Percentiles rank a stretch among this genome's conserved stretches.
These are phyloP conservation scores for Magallana ariakensis DNA, from an alignment of 1,140 invertebrate genomes.

Conservation along the genomic window DNA sequence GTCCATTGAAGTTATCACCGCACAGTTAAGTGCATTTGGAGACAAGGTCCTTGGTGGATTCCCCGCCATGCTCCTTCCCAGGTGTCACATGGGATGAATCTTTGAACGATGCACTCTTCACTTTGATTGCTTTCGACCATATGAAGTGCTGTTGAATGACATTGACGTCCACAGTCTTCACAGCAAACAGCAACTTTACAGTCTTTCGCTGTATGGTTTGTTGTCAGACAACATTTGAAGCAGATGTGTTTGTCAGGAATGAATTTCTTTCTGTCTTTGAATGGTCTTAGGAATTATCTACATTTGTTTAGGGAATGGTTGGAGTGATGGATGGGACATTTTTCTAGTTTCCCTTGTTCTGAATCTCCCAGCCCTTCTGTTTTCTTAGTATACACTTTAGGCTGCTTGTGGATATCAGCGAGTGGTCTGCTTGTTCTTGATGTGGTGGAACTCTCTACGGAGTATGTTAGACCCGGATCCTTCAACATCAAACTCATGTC, in stretches of 20 bases:
- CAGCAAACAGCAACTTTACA: not conserved
- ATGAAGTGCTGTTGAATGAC: too few species aligned
- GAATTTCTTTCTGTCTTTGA: too few species aligned
- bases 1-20: too few species aligned
- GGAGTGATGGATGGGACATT: too few species aligned
- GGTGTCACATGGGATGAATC: not conserved
- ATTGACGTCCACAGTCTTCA: too few species aligned
- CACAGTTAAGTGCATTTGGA: too few species aligned
- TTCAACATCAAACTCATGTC: conserved; percentile 49
- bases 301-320: too few species aligned
- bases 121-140: too few species aligned
- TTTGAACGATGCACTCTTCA: not conserved
- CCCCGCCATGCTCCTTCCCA: not conserved
- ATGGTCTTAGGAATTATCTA: not conserved
- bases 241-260: too few species aligned
- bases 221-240: too few species aligned
- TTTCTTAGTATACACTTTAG: not conserved
- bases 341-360: not conserved
- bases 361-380: not conserved
- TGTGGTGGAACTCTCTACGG: not conserved
- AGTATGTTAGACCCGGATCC: conserved; percentile 42
- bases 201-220: not conserved
- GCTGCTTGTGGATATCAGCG: not conserved
- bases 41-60: too few species aligned
- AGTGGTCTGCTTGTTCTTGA: not conserved